Evolutionary conservation across 2,113 vertebrate genomes (phyloP).

Genomic region (Origma solitaria): DNA sequence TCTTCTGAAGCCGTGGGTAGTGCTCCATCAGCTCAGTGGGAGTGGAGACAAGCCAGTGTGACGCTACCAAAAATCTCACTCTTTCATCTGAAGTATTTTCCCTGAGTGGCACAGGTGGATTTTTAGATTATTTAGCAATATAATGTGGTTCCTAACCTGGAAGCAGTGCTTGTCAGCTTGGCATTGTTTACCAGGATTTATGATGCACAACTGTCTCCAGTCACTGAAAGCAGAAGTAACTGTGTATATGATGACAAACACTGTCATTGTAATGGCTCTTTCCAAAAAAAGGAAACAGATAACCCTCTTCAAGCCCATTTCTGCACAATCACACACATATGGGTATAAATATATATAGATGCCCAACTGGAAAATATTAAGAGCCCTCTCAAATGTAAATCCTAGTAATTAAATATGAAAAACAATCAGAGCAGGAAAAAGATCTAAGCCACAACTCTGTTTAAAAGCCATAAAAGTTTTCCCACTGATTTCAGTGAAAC

Average conservation of each 20-base stretch:
- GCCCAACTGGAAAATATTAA: background rate
- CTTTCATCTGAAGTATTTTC: background rate
- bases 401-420: background rate
- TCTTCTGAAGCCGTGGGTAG: background rate
- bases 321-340: background rate
- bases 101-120: background rate
- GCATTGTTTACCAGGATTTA: background rate
- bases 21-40: background rate
- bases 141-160: background rate
- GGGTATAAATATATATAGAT: background rate
- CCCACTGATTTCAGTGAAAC: background rate
- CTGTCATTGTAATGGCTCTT: background rate
- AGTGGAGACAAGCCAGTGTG: background rate
- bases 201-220: background rate
- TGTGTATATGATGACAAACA: background rate
- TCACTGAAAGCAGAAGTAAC: background rate
- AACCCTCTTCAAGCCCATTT: background rate
- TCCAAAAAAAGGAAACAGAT: background rate
- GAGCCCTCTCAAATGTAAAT: background rate
- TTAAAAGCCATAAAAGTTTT: background rate
- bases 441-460: background rate
- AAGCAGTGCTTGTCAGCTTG: background rate
- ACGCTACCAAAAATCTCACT: background rate
- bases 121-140: background rate
- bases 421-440: background rate